Conservation (phyloP, 2,797 vertebrate genomes). For the Petrocephalus schoutedeni region DNA sequence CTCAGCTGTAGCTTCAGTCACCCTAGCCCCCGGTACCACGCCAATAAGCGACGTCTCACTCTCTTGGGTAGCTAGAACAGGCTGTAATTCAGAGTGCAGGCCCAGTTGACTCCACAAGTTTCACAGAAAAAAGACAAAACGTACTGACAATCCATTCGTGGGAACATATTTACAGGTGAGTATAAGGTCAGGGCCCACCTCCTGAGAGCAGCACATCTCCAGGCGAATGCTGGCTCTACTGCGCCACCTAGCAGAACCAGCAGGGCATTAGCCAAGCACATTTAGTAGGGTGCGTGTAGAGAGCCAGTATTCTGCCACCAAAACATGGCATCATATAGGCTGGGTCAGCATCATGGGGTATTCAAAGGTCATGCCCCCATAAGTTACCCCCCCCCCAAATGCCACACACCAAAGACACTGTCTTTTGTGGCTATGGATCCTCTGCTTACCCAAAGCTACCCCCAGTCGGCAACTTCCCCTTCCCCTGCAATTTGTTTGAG, state of each 20-base stretch:
- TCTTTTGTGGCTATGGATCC: neutral
- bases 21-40: too few relatives aligned
- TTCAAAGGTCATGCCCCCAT: neutral
- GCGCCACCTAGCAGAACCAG: neutral
- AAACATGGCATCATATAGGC: neutral
- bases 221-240: neutral
- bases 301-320: neutral
- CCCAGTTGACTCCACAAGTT: neutral
- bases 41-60: too few relatives aligned
- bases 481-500: neutral
- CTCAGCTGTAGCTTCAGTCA: neutral
- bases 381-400: neutral
- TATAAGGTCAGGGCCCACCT: neutral
- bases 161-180: neutral
- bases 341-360: neutral
- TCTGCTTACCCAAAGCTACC: neutral
- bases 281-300: neutral
- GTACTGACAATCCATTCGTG: neutral
- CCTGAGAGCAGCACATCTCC: neutral
- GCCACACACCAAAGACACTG: neutral
- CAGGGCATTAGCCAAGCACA: neutral
- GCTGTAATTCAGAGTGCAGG: neutral
- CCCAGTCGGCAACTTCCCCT: neutral
- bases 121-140: neutral
- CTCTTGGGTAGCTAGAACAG: neutral